phyloP scores from a whole-genome alignment of 1,140 invertebrate species.

The Metopolophium dirhodum region DNA sequence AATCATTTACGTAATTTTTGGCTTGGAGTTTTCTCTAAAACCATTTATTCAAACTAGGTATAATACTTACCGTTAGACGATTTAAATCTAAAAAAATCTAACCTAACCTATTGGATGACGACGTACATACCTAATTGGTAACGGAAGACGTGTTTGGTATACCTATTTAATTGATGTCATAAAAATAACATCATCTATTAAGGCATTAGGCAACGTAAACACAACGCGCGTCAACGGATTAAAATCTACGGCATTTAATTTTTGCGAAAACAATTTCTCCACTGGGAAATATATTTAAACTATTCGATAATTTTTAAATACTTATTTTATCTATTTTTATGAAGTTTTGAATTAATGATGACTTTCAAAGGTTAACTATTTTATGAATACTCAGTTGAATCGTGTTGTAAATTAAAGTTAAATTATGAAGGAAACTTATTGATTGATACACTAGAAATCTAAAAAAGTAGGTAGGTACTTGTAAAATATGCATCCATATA shows the following conservation, averaged over 20 bases:
- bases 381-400: not conserved
- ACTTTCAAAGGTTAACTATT: not conserved
- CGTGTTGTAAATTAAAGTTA: not conserved
- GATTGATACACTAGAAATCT: not conserved
- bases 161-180: not conserved
- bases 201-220: not conserved
- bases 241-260: not conserved
- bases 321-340: not conserved
- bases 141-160: not conserved
- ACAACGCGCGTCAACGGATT: not conserved
- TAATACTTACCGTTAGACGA: not conserved
- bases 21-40: not conserved
- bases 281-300: not conserved
- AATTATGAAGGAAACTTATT: not conserved
- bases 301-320: not conserved
- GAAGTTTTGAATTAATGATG: not conserved
- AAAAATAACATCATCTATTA: not conserved
- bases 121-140: not conserved
- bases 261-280: not conserved
- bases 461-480: not conserved
- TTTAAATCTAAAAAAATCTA: not conserved
- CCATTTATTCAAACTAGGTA: not conserved
- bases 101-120: not conserved
- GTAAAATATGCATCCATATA: no score
- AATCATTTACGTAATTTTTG: not conserved